These are phyloP conservation scores for Oligia fasciuncula DNA, from an alignment of 2,888 invertebrate genomes.

Conservation along the genomic window DNA sequence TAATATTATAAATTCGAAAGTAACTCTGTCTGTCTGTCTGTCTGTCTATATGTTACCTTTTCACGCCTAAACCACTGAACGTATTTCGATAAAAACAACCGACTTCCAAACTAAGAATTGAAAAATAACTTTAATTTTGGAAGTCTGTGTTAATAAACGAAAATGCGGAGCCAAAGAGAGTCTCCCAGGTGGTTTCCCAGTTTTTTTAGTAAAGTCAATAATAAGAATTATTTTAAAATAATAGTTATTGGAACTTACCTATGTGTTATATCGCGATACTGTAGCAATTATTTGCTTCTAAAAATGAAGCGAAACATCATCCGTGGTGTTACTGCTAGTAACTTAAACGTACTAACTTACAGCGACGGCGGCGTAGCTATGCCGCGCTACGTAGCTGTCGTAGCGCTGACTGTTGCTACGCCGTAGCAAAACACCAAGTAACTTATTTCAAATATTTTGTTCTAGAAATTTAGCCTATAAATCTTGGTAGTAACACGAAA, in stretches of 20 bases:
- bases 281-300: not conserved
- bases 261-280: not conserved
- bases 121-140: too few species aligned
- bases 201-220: not conserved
- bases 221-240: not conserved
- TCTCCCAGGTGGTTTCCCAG: not conserved
- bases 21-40: too few species aligned
- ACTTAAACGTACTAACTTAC: too few species aligned
- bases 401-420: constrained; percentile 7
- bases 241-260: too few species aligned
- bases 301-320: not conserved
- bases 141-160: too few species aligned
- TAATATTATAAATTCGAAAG: too few species aligned
- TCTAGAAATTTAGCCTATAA: not conserved
- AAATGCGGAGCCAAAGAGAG: too few species aligned
- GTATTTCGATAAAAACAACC: too few species aligned
- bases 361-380: not conserved
- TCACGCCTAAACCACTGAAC: too few species aligned
- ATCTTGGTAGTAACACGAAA: not conserved
- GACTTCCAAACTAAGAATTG: too few species aligned
- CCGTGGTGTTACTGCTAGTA: too few species aligned
- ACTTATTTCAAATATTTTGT: not conserved
- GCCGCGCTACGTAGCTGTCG: not conserved
- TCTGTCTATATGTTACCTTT: too few species aligned
- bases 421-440: constrained; percentile 6